Base-by-base conservation (phyloP, 1,140 invertebrate genomes). In the Andricus grossulariae region DNA sequence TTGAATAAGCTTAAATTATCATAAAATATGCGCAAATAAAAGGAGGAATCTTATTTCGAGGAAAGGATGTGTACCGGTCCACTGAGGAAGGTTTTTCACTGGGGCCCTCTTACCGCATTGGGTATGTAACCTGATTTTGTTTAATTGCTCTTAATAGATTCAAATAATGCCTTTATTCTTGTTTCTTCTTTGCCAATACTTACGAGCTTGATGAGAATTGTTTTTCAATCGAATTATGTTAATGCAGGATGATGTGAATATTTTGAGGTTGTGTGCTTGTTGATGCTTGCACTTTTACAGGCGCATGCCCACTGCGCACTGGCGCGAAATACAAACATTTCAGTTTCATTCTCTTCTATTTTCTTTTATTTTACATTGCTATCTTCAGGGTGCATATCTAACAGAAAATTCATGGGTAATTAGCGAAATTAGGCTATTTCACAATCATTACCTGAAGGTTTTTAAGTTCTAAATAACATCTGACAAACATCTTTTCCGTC, bases 101-200 rank as follows among this genome's bases (percentile, higher is more conserved):
- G 95, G 95, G 96, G 95, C 72, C 96, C 96, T 79, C 88, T 96
- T 72, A 93, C 94, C 25, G 95, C 95, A 78, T 89, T 97, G 75
- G 93, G 95, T 96, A 92, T 91, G 92, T 92, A 16, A 32, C 1
- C n/a, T 45, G 6, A 39, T 66, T 7, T 32, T 32, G 2, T 66
- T 66, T 32, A 39, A 16, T 6, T 60, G 6, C 11, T 39, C 16
- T 16, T 32, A 16, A 66, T 55, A 10, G 7, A 32, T 32, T 32
- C 21, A 66, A 0, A 16, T 12, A 8, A 7, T 32, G 12, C 13
- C 32, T 3, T 13, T 2, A 39, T 12, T 60, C 16, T 16, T 15
- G 1, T 32, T 32, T 16, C 55, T 57, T 57, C 0, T 11, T 32
- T 6, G 32, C 13, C 10, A 32, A 10, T 25, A 32, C 21, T 32